Percentiles rank a stretch among this genome's conserved stretches.
These are phyloP conservation scores for Trinorchestia longiramus DNA, from an alignment of 1,140 invertebrate genomes.

Conservation along the genomic window DNA sequence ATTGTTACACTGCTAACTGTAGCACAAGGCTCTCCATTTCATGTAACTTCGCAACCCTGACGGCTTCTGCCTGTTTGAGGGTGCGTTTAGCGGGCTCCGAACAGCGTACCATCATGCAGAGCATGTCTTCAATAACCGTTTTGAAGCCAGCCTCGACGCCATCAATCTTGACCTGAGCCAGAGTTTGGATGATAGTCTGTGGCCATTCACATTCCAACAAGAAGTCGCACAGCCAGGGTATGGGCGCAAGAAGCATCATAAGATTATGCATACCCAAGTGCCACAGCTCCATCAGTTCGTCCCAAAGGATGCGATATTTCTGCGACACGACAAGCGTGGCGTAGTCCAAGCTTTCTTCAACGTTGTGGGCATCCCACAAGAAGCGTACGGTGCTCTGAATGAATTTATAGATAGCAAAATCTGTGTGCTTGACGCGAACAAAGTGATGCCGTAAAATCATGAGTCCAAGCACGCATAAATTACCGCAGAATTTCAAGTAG, in stretches of 20 bases:
- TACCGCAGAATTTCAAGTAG: conserved; percentile 86
- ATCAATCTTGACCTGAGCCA: conserved; percentile 84
- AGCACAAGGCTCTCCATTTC: conserved; percentile 89
- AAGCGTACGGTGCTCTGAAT: conserved; percentile 89
- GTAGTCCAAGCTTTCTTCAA: conserved; percentile 84
- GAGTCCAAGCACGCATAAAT: conserved; percentile 85
- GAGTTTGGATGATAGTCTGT: conserved; percentile 84
- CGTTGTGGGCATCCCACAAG: conserved; percentile 90
- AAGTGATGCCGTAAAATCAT: conserved; percentile 86
- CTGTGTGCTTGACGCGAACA: conserved; percentile 82
- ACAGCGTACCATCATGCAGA: conserved; percentile 85
- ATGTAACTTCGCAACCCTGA: conserved; percentile 84
- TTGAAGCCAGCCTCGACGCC: conserved; percentile 85
- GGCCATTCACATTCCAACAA: conserved; percentile 92
- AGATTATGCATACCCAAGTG: conserved; percentile 94
- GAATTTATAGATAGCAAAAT: conserved; percentile 83
- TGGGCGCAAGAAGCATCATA: conserved; percentile 80
- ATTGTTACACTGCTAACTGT: conserved; percentile 72
- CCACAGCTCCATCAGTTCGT: conserved; percentile 90
- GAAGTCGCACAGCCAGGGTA: conserved; percentile 92
- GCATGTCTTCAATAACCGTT: conserved; percentile 89
- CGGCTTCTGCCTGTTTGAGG: conserved; percentile 84
- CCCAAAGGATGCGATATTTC: conserved; percentile 88
- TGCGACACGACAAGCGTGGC: conserved; percentile 84
- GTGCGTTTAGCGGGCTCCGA: conserved; percentile 80